Evolutionary conservation across 2,888 invertebrate genomes (phyloP).

Genomic region (Ctena decussata): DNA sequence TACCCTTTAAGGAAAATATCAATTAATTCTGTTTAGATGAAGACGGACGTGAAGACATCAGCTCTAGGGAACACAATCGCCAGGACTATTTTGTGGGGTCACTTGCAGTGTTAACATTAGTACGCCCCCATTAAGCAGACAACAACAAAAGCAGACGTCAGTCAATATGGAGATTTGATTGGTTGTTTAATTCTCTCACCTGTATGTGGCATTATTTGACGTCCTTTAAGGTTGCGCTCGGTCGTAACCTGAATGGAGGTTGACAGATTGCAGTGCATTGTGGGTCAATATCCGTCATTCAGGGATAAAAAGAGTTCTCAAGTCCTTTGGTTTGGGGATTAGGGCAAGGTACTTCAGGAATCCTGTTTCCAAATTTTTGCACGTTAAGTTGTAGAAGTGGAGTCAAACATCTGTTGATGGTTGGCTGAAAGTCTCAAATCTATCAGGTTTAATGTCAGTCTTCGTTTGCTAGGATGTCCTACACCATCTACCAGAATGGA

Average conservation of each 20-base stretch:
- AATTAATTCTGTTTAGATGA: constrained; percentile 55
- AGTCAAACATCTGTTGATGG: not conserved
- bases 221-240: constrained; percentile 25
- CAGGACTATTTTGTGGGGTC: constrained; percentile 60
- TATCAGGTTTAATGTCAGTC: too few relatives aligned
- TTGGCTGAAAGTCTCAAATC: not conserved
- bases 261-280: constrained; percentile 60
- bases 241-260: constrained; percentile 12
- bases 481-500: too few relatives aligned
- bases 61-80: constrained; percentile 44
- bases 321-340: not conserved
- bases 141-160: constrained; percentile 59
- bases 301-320: constrained; percentile 8
- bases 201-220: constrained; percentile 29
- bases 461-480: too few relatives aligned
- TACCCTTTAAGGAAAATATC: constrained; percentile 63
- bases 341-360: not conserved
- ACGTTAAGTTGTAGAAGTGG: not conserved
- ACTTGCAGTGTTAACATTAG: constrained; percentile 54
- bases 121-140: constrained; percentile 45
- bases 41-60: constrained; percentile 7
- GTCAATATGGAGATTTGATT: constrained; percentile 63
- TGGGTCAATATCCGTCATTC: constrained; percentile 59
- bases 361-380: not conserved
- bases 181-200: constrained; percentile 60